Conservation (phyloP, 35 echinoderm and acorn worm genomes). For the Stichopus chloronotus region DNA sequence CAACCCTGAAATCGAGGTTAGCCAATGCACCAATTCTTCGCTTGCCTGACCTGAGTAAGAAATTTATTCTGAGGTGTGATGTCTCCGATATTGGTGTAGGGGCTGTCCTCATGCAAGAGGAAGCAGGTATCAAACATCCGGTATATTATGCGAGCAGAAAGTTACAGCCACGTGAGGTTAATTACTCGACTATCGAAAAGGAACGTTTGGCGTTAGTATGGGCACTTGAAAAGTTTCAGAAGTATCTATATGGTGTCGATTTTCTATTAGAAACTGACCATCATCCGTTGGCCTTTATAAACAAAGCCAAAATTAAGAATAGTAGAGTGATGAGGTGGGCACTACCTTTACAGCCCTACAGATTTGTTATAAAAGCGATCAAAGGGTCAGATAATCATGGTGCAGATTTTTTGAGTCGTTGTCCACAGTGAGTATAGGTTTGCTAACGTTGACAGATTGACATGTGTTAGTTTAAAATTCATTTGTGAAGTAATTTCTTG, state of each 20-base stretch:
- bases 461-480: too few relatives aligned
- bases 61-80: conserved; percentile 15
- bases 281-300: conserved; percentile 1
- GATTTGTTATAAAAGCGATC: conserved; percentile 26
- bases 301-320: conserved; percentile 4
- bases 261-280: conserved; percentile 15
- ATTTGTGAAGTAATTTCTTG: too few relatives aligned
- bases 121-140: conserved; percentile 16
- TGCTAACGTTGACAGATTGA: too few relatives aligned
- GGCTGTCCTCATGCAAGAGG: conserved; percentile 45
- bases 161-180: not conserved
- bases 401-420: conserved; percentile 55
- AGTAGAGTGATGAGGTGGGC: too few relatives aligned
- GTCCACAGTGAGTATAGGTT: not conserved
- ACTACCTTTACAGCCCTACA: conserved; percentile 37
- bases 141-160: conserved; percentile 46
- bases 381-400: conserved; percentile 40
- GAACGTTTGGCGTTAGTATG: conserved; percentile 55
- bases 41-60: conserved; percentile 18
- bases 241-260: not conserved
- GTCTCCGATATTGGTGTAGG: conserved; percentile 39
- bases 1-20: conserved; percentile 27
- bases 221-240: conserved; percentile 20
- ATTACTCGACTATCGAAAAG: conserved; percentile 54
- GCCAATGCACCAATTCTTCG: conserved; percentile 11